Evolutionary conservation across 2,888 invertebrate genomes (phyloP), one percentile per base, ranked within the genome.

Genomic region (Gryllus longicercus): DNA sequence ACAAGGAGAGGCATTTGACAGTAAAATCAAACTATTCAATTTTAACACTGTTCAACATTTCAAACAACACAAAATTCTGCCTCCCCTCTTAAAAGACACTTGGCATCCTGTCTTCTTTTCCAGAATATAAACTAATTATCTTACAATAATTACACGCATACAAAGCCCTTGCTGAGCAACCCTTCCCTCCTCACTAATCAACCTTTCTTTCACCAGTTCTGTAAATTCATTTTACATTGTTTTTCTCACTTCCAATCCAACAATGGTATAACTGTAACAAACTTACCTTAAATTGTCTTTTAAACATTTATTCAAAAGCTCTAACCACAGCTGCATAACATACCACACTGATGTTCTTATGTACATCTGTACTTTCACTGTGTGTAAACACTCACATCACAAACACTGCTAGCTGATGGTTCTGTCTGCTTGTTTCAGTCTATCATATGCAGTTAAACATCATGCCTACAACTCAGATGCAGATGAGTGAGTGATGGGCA

Each of bases 81-180:
- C 83, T 82, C 81, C 82, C 83, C 83, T 80, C 79, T 82, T 78
- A 78, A 82, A 83, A 82, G 81, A 82, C 83, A 82, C 82, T 81
- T 82, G 82, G 81, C 82, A 80, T 81, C 78, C 80, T 82, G 81
- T 81, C 81, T 82, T 81, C 79, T 80, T 78, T 79, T 78, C 76
- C 79, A 81, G 80, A 78, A 79, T 82, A 81, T 78, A 80, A 82
- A 80, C 81, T 82, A 81, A 78, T 80, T 82, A 82, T 82, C 80
- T 83, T 82, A 80, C 82, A 82, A 82, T 82, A 82, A 82, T 82
- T 82, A 82, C 80, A 81, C 80, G 80, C 81, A 81, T 81, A 79
- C 80, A 80, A 77, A 80, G 74, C 79, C 50, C 50, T 77, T 78
- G 78, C 78, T 78, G 50, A 77, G 25, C 80, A 80, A 78, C 74